Evolutionary conservation across 2,888 invertebrate species (phyloP).

Genomic region (Calameuta pallipes): DNA sequence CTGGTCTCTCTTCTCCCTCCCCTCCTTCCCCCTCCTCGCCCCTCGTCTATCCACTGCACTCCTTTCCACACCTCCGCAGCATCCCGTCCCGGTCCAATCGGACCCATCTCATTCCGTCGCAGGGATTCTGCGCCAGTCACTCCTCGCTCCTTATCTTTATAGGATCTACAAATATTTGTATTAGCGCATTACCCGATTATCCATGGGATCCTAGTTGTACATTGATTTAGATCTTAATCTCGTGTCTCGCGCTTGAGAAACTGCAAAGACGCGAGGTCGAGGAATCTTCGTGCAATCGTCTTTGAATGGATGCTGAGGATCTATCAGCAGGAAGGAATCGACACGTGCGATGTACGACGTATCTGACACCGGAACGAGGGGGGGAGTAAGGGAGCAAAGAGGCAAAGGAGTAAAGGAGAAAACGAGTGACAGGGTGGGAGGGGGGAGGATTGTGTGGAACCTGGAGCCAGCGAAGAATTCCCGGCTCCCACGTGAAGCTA

Average conservation of each 20-base stretch:
- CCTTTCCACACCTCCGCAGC: constrained; percentile 13
- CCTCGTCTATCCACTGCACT: background rate
- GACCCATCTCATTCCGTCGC: background rate
- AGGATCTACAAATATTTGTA: constrained; percentile 52
- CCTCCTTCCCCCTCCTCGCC: background rate
- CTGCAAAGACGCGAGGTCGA: background rate
- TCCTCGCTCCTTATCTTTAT: constrained; percentile 26
- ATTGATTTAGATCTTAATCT: constrained; percentile 15
- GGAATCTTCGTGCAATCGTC: background rate
- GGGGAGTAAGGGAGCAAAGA: constrained; percentile 26
- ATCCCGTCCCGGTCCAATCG: background rate
- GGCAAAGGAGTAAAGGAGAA: constrained; percentile 29
- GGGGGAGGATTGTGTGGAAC: background rate
- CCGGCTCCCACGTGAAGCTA: constrained; percentile 60
- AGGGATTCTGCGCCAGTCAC: background rate
- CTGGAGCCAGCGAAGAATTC: constrained; percentile 49
- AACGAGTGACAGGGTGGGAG: background rate
- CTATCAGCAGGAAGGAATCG: constrained; percentile 34
- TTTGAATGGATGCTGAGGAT: background rate
- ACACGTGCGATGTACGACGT: constrained; percentile 17
- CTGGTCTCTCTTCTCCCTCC: background rate
- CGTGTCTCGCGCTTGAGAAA: background rate
- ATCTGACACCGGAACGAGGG: constrained; percentile 14
- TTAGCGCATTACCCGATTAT: constrained; percentile 43
- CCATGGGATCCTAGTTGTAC: constrained; percentile 52